A percentile compares a stretch with the other conserved stretches of the same genome.
These are phyloP conservation scores for Ophioderma brevispina DNA, from an alignment of 35 echinoderm and acorn worm genomes.

Conservation along the genomic window DNA sequence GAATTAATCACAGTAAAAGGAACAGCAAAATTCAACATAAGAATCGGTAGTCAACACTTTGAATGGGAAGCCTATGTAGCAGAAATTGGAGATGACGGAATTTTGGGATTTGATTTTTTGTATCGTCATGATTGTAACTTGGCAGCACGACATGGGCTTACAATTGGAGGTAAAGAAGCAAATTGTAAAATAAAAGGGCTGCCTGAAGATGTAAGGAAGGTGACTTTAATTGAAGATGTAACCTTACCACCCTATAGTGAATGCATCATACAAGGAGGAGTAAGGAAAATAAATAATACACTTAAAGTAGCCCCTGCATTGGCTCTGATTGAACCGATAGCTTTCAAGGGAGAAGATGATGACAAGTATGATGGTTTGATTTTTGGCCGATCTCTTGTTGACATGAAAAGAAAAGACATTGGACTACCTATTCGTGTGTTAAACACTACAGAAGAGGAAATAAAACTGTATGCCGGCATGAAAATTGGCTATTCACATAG, in stretches of 20 bases:
- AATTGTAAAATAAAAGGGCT: slow-evolving; percentile 35
- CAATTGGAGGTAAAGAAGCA: slow-evolving; percentile 12
- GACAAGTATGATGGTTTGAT: slow-evolving; percentile 32
- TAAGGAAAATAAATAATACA: background rate
- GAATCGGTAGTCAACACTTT: background rate
- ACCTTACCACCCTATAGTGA: slow-evolving; percentile 38
- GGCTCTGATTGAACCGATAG: background rate
- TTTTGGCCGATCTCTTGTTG: slow-evolving; percentile 23
- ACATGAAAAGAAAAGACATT: slow-evolving; percentile 22
- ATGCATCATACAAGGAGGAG: slow-evolving; percentile 23
- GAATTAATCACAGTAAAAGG: background rate
- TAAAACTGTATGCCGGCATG: background rate
- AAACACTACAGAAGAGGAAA: slow-evolving; percentile 24
- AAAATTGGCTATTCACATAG: too few relatives aligned
- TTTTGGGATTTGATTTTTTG: slow-evolving; percentile 62
- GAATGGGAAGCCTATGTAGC: slow-evolving; percentile 49
- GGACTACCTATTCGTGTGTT: slow-evolving; percentile 41
- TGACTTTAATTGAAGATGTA: slow-evolving; percentile 13
- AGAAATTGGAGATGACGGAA: slow-evolving; percentile 27
- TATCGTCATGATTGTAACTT: slow-evolving; percentile 44
- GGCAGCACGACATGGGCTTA: slow-evolving; percentile 17
- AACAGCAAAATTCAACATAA: background rate
- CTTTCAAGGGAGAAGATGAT: background rate
- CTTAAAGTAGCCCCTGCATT: background rate
- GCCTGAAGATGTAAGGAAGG: slow-evolving; percentile 2